Conservation (phyloP, 2,888 invertebrate species). For the Philereme vetulata region DNA sequence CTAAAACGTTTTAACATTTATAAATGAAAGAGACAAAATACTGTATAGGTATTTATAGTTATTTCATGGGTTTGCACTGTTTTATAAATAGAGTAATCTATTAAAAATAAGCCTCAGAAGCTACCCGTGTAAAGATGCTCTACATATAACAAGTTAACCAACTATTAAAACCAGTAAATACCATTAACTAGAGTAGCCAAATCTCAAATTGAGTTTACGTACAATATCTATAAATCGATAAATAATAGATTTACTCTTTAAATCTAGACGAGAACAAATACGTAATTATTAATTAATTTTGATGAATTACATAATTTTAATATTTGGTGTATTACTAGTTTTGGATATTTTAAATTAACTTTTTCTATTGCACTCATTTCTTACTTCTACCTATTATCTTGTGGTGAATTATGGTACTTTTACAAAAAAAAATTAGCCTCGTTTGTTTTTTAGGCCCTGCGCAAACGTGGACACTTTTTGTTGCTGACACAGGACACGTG, state of each 20-base stretch:
- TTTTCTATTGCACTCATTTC: slow-evolving; percentile 16
- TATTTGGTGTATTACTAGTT: slow-evolving; percentile 17
- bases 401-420: slow-evolving; percentile 6
- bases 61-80: no score
- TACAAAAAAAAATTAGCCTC: neutral
- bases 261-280: neutral
- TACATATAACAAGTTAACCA: no score
- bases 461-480: no score
- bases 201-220: slow-evolving; percentile 22
- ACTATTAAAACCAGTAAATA: no score
- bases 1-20: neutral
- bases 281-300: slow-evolving; percentile 29
- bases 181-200: slow-evolving; percentile 7
- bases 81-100: no score
- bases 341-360: slow-evolving; percentile 11
- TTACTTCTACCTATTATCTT: slow-evolving; percentile 9
- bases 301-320: slow-evolving; percentile 14
- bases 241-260: slow-evolving; percentile 23
- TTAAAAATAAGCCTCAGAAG: no score
- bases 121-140: no score
- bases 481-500: no score
- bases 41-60: neutral
- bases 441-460: no score
- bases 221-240: slow-evolving; percentile 23
- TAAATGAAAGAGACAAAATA: neutral